phyloP scores from a whole-genome alignment of 2,113 vertebrate species.

The Procavia capensis region DNA sequence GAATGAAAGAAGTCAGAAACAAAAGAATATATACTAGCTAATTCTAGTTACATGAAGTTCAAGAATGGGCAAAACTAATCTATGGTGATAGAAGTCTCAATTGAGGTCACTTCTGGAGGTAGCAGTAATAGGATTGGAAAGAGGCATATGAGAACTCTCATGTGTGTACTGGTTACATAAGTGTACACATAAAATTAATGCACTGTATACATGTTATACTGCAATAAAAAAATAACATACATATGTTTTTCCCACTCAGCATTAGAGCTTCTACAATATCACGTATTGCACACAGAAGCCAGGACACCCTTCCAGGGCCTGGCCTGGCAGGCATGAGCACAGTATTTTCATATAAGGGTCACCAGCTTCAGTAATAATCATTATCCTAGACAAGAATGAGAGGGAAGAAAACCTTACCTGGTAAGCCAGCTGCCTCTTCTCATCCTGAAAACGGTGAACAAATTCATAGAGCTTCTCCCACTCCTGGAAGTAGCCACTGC shows the following conservation, averaged over 20 bases:
- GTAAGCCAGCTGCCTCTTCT: constrained; percentile 88
- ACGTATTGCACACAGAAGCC: neutral
- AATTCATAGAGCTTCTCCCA: constrained; percentile 92
- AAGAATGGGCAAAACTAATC: constrained; percentile 27
- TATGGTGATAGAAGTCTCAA: neutral
- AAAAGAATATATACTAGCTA: neutral
- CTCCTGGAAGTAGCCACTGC: constrained; percentile 87
- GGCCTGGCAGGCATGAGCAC: neutral
- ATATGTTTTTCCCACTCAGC: neutral
- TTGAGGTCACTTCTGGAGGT: neutral
- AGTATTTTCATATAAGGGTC: neutral
- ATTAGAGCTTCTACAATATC: neutral
- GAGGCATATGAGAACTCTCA: neutral
- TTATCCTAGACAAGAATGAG: neutral
- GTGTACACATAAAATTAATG: neutral
- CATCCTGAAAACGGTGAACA: constrained; percentile 89
- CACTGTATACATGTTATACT: neutral
- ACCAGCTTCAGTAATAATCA: neutral
- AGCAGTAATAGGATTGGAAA: neutral
- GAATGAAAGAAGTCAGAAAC: constrained; percentile 42
- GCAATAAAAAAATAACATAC: constrained; percentile 17
- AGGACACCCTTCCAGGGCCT: neutral
- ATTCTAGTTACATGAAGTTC: constrained; percentile 6
- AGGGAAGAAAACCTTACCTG: constrained; percentile 83
- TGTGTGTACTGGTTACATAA: neutral